Conservation (phyloP, 2,888 invertebrate species). For the Tetramorium bicarinatum region DNA sequence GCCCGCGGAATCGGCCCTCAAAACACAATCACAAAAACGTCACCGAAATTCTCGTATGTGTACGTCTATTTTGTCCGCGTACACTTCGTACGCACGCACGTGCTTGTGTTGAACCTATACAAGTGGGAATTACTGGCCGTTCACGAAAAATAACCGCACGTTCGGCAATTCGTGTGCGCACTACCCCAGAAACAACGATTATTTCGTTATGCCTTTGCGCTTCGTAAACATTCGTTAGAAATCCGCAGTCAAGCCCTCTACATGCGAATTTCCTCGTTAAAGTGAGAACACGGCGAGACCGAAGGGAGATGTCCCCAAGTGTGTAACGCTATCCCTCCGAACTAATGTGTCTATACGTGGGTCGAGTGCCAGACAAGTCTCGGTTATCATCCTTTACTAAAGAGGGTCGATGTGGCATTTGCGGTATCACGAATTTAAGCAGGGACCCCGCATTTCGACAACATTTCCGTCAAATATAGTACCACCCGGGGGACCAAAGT, state of each 20-base stretch:
- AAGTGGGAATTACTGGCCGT: constrained; percentile 50
- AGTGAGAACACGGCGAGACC: constrained; percentile 63
- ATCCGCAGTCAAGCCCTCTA: constrained; percentile 62
- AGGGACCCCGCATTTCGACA: constrained; percentile 56
- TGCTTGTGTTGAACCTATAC: background rate
- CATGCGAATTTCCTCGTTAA: constrained; percentile 71
- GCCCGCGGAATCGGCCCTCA: constrained; percentile 36
- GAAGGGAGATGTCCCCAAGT: constrained; percentile 42
- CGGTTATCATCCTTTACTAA: constrained; percentile 65
- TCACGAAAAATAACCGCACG: constrained; percentile 49
- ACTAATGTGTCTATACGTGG: constrained; percentile 65
- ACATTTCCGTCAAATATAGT: constrained; percentile 65
- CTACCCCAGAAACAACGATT: constrained; percentile 59
- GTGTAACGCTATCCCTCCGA: constrained; percentile 45
- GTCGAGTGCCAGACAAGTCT: constrained; percentile 61
- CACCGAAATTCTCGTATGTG: constrained; percentile 24
- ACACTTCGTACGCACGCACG: background rate
- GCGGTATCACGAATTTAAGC: constrained; percentile 70
- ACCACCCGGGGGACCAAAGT: constrained; percentile 52
- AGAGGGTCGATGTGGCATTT: constrained; percentile 45
- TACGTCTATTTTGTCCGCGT: background rate
- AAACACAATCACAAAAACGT: constrained; percentile 50
- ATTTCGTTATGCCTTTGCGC: constrained; percentile 59
- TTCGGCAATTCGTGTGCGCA: constrained; percentile 41
- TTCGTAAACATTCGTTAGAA: constrained; percentile 68